phyloP scores from a whole-genome alignment of 2,888 invertebrate genomes.

The Beris morrisii region DNA sequence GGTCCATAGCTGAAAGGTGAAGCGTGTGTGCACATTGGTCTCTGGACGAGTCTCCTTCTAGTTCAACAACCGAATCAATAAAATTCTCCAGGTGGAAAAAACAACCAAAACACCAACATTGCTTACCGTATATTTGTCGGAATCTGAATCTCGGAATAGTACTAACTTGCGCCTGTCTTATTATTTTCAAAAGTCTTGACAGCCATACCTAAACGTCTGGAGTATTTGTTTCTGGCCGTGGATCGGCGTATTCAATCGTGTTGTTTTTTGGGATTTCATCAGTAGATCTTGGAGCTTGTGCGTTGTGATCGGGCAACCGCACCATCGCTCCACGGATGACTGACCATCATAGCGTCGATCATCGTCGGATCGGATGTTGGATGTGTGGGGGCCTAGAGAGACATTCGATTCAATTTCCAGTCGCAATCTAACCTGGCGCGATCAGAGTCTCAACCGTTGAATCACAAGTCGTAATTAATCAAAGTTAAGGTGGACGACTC shows the following conservation, averaged over 20 bases:
- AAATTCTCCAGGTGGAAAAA: too few species aligned
- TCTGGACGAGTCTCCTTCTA: too few species aligned
- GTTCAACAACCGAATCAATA: too few species aligned
- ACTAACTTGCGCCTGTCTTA: slow-evolving; percentile 14
- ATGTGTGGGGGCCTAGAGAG: not conserved
- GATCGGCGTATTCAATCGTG: not conserved
- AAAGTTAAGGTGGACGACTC: slow-evolving; percentile 1
- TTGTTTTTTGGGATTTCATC: not conserved
- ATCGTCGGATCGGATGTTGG: not conserved
- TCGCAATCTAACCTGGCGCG: slow-evolving; percentile 4
- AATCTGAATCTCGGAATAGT: not conserved
- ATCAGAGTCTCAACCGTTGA: slow-evolving; percentile 9
- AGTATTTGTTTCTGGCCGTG: not conserved
- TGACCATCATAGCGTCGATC: not conserved
- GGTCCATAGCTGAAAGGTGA: too few species aligned
- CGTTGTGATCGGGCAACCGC: not conserved
- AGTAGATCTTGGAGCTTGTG: not conserved
- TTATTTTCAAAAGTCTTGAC: slow-evolving; percentile 23
- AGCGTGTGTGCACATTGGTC: too few species aligned
- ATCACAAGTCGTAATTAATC: slow-evolving; percentile 26
- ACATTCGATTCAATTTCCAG: not conserved
- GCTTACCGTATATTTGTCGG: too few species aligned
- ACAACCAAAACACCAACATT: too few species aligned
- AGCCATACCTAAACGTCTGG: slow-evolving; percentile 14
- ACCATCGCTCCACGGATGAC: not conserved